Conservation (phyloP, 2,113 vertebrate species). For the Vulpes ferrilata region DNA sequence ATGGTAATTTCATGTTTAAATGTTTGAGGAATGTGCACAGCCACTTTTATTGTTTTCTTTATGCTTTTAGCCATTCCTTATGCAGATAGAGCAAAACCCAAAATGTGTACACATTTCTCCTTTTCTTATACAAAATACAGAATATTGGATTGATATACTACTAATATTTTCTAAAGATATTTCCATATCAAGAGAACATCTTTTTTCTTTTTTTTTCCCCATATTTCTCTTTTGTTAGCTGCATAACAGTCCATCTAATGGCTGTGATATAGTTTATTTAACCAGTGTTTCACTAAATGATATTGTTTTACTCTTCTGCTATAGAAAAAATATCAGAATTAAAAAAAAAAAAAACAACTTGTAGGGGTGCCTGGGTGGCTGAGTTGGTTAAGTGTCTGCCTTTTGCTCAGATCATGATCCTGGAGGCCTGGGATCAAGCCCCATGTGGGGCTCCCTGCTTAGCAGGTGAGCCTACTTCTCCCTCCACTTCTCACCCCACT, state of each 20-base stretch:
- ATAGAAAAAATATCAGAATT: background rate
- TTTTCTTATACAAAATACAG: background rate
- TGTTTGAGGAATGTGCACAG: background rate
- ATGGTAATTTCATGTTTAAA: background rate
- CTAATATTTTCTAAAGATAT: background rate
- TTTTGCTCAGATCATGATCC: too few relatives aligned
- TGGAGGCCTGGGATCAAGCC: too few relatives aligned
- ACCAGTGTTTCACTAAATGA: background rate
- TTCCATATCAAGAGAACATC: background rate
- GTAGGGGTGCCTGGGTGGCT: too few relatives aligned
- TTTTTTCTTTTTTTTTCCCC: background rate
- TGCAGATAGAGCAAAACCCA: background rate
- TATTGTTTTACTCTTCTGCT: background rate
- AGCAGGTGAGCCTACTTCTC: too few relatives aligned
- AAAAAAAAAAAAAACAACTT: background rate
- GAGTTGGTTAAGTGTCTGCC: too few relatives aligned
- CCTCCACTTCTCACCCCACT: too few relatives aligned
- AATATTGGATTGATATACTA: background rate
- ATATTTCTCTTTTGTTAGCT: background rate
- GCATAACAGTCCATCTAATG: background rate
- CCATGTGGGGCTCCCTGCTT: too few relatives aligned
- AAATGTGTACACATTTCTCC: background rate
- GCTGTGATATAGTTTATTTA: background rate
- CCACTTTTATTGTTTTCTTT: constrained; percentile 5
- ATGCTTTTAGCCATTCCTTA: background rate